These are phyloP conservation scores for Puma concolor DNA, from an alignment of 2,113 vertebrate species.

Conservation along the genomic window DNA sequence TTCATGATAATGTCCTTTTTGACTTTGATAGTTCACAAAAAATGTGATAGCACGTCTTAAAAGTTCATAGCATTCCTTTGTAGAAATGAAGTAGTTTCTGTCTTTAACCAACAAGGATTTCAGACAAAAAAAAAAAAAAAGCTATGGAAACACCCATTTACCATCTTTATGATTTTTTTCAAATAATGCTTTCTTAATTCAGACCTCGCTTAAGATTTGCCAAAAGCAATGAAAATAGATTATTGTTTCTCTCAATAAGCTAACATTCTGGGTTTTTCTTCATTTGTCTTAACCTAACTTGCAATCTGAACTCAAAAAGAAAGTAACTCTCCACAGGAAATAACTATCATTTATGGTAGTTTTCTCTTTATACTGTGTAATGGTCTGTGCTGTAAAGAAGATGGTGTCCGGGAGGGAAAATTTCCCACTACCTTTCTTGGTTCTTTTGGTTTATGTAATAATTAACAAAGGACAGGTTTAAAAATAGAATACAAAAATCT, in stretches of 20 bases:
- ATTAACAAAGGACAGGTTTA: neutral
- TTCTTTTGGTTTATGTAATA: neutral
- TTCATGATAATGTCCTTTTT: neutral
- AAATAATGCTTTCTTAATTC: neutral
- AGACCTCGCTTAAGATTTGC: neutral
- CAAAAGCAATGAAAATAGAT: constrained; percentile 42
- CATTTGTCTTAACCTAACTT: neutral
- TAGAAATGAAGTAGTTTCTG: neutral
- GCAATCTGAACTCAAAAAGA: neutral
- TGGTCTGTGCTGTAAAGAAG: neutral
- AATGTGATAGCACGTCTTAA: neutral
- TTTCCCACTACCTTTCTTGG: neutral
- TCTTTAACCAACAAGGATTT: neutral
- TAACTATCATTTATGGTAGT: neutral
- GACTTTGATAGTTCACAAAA: neutral
- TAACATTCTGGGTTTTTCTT: constrained; percentile 13
- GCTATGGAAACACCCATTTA: neutral
- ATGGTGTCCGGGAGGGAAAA: neutral
- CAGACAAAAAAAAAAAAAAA: neutral
- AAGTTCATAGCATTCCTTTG: neutral
- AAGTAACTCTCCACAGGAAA: constrained; percentile 23
- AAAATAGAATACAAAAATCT: neutral
- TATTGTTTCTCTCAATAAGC: neutral
- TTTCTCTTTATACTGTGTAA: neutral
- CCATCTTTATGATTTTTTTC: neutral